Base-by-base conservation (phyloP, 2,113 vertebrate species). In the Phocoena sinus region DNA sequence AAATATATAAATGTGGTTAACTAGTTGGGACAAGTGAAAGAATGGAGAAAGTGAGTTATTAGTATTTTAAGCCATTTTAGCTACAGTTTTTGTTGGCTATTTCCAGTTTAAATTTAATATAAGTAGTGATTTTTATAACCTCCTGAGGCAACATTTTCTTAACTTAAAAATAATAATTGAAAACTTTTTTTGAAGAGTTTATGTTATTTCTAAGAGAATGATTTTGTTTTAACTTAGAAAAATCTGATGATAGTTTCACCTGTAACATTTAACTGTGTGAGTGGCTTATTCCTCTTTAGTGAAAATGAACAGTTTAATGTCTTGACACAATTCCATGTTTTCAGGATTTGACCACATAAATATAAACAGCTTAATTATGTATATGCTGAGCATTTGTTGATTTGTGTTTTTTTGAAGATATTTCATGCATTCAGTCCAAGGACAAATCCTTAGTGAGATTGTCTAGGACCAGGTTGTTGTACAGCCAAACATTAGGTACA, bases 211-310 rank as follows among this genome's bases (percentile, higher is more conserved):
- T 94, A 56, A 44, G 70, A 84, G 41, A 20, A 41, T 87, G 18
- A 56, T 94, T 93, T 94, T 56, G 68, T 94, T 92, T 97, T 91
- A 77, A 82, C 95, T 95, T 95, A 92, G 79, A 94, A 98, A 96
- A 96, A 77, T 65, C 28, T 87, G 18, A 23, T 92, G 90, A 91
- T 76, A 70, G 28, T 95, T 44, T 98, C 17, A 47, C 44, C 15
- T 76, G 58, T 36, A 47, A 95, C 73, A 58, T 67, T 23, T 12
- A 89, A 94, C 60, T 62, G 6, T 92, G 31, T 38, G 36, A 20
- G 25, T 96, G n/a, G 17, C 60, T 92, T 96, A 44, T 25, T 97
- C 77, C 31, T 97, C 89, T 89, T 89, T 91, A 73, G 65, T 92
- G 71, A 92, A 97, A 96, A 87, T 56, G 0, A 97, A 28, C 14